Percentiles rank a stretch among this genome's conserved stretches.
These are phyloP conservation scores for Ornithorhynchus anatinus DNA, from an alignment of 2,113 vertebrate genomes.

Conservation along the genomic window DNA sequence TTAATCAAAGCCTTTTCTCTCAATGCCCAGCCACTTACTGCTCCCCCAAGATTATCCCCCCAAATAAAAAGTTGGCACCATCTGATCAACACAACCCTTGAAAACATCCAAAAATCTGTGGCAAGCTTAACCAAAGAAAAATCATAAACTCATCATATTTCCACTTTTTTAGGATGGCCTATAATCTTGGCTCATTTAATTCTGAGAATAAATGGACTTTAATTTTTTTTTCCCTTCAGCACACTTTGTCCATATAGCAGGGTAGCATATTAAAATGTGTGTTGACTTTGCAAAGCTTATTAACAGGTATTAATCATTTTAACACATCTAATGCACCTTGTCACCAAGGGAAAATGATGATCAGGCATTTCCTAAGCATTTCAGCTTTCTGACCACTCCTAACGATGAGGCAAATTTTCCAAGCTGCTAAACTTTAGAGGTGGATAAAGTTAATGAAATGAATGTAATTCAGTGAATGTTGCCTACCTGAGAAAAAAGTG, in stretches of 20 bases:
- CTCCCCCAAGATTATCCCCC: too few species aligned
- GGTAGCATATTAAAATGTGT: not conserved
- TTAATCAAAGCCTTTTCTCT: too few species aligned
- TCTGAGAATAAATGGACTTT: too few species aligned
- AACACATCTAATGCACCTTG: slow-evolving; percentile 12
- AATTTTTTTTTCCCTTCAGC: too few species aligned
- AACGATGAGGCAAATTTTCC: slow-evolving; percentile 12
- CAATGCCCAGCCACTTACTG: too few species aligned
- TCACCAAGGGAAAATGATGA: slow-evolving; percentile 25
- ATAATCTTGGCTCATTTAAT: too few species aligned
- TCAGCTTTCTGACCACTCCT: slow-evolving; percentile 40
- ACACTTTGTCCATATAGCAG: not conserved
- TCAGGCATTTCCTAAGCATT: slow-evolving; percentile 6
- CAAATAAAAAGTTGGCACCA: too few species aligned
- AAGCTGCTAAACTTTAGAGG: slow-evolving; percentile 46
- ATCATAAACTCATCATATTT: too few species aligned
- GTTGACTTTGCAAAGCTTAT: slow-evolving; percentile 11
- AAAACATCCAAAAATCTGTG: too few species aligned
- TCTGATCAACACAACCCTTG: too few species aligned
- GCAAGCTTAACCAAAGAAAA: too few species aligned
- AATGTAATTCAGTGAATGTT: not conserved
- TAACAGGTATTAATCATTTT: slow-evolving; percentile 15
- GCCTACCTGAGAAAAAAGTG: slow-evolving; percentile 25
- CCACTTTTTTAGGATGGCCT: too few species aligned
- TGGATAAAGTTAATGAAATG: slow-evolving; percentile 41